Base-by-base conservation (phyloP, 37 sponge, comb jelly and placozoan genomes). In the Crambe crambe region DNA sequence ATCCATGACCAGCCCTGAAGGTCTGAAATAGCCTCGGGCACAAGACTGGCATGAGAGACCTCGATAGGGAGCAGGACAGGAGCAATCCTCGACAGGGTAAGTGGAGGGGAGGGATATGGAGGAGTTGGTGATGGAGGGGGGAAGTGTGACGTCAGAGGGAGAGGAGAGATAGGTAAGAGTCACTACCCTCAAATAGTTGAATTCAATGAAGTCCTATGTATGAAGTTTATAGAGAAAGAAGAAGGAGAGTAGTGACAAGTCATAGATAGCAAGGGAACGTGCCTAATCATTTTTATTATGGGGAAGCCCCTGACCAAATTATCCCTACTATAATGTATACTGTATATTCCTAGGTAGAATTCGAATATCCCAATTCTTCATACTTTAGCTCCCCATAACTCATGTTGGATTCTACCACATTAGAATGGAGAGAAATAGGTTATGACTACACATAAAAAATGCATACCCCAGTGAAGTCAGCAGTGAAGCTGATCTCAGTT, bases 11-110 rank as follows among this genome's bases (percentile, higher is more conserved):
- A 75, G 68, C 20, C 68, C 74, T 5, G 83, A 67, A 29, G 78
- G 71, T 29, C 97, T 68, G 58, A 66, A 43, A 83, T 88, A 90
- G 0, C 97, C 97, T 34, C 32, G 59, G 17, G 80, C 79, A 81
- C 97, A 96, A 34, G 72, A 56, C 37, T 87, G 80, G 82, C 96
- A 95, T 27, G 81, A 86, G 21, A 36, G 60, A 30, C 96, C 96
- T 40, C 69, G 1, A 81, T 77, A 89, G 38, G 68, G 81, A 0
- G 31, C 40, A 23, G 87, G 84, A 34, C 79, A 85, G 30, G 39
- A 18, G 35, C 91, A 90, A 29, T 72, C 27, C 59, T 83, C 89
- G 2, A 74, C 75, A 26, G 80, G 80, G 38, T 59, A 60, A 15
- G 61, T 5, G 21, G 51, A 8, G 43, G 17, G 37, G 17, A 65